Conservation (phyloP, 2,797 vertebrate genomes). For the Synanceia verrucosa region DNA sequence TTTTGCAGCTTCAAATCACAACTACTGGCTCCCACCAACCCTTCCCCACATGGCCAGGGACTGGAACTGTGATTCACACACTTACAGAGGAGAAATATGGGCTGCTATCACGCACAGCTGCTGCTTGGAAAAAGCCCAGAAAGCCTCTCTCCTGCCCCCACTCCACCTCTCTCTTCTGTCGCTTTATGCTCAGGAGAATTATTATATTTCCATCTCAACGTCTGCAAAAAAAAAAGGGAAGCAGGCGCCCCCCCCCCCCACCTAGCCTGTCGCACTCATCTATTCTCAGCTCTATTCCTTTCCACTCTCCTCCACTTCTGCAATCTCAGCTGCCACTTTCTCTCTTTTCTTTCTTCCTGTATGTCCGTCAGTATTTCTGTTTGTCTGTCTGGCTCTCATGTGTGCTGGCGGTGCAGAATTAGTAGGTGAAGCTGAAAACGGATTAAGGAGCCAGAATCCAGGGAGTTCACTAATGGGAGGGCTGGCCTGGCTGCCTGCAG, state of each 20-base stretch:
- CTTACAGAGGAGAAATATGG: constrained; percentile 54
- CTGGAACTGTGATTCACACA: constrained; percentile 42
- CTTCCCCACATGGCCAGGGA: constrained; percentile 27
- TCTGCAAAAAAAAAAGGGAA: constrained; percentile 19
- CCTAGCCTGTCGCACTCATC: constrained; percentile 38
- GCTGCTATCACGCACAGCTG: constrained; percentile 38
- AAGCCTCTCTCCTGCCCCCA: constrained; percentile 43
- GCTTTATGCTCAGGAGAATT: constrained; percentile 57
- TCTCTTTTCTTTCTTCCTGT: constrained; percentile 19
- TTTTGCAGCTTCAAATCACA: constrained; percentile 58
- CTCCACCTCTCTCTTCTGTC: constrained; percentile 7
- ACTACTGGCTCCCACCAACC: constrained; percentile 15
- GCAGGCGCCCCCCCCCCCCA: background rate
- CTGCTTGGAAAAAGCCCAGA: constrained; percentile 53
- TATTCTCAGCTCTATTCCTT: constrained; percentile 19
- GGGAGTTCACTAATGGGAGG: constrained; percentile 61
- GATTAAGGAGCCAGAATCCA: constrained; percentile 65
- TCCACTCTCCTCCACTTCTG: constrained; percentile 13
- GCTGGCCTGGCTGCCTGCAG: constrained; percentile 46
- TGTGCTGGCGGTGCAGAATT: constrained; percentile 55
- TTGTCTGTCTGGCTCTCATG: constrained; percentile 9
- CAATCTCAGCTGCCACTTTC: background rate
- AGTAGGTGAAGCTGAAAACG: constrained; percentile 63
- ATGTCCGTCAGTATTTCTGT: constrained; percentile 21
- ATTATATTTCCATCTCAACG: constrained; percentile 70